phyloP scores from a whole-genome alignment of 2,113 vertebrate genomes.

The Craseonycteris thonglongyai region DNA sequence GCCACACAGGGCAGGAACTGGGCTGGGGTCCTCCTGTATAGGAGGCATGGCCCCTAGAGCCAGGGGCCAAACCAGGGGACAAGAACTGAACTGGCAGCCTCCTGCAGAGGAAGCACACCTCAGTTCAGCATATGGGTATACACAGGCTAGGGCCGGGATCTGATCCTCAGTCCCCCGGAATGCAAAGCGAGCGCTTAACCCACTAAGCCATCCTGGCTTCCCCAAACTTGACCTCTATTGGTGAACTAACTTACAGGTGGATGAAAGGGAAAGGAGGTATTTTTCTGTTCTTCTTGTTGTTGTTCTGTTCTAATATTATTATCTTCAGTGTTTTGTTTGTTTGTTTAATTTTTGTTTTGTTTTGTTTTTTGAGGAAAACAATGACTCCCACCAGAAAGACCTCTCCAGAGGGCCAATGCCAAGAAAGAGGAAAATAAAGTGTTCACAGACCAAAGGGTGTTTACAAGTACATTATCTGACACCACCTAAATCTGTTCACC shows the following conservation, averaged over 20 bases:
- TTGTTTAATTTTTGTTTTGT: too few species aligned
- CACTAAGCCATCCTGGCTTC: too few species aligned
- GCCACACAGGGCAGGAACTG: too few species aligned
- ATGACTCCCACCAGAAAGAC: background rate
- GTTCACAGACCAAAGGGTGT: background rate
- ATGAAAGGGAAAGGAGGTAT: background rate
- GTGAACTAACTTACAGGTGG: background rate
- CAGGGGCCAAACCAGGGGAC: too few species aligned
- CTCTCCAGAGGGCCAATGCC: background rate
- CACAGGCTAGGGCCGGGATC: too few species aligned
- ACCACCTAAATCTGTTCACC: background rate
- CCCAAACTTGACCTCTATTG: background rate
- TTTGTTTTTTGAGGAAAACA: background rate
- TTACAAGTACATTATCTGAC: background rate
- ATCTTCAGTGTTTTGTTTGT: background rate
- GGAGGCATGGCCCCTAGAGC: too few species aligned
- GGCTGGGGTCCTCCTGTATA: too few species aligned
- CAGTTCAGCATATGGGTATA: too few species aligned
- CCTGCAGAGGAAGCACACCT: too few species aligned
- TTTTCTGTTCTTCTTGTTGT: background rate
- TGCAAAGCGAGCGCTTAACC: too few species aligned
- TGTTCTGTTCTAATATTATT: background rate
- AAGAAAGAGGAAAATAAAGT: background rate
- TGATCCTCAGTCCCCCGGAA: too few species aligned
- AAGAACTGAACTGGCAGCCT: too few species aligned